Evolutionary conservation across 2,888 invertebrate species (phyloP), one percentile per base, ranked within the genome.

Genomic region (Octonoba sinensis): DNA sequence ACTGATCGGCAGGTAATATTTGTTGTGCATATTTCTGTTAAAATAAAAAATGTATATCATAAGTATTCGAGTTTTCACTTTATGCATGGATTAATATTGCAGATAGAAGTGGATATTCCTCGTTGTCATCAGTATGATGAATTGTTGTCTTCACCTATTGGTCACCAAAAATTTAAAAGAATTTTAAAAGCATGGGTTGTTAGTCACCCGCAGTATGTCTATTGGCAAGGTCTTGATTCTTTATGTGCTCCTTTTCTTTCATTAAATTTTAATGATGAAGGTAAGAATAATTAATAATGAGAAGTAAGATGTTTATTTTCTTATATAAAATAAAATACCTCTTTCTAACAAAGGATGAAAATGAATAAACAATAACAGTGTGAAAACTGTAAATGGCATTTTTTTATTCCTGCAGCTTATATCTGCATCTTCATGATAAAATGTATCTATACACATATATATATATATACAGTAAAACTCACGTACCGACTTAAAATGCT

Each of bases 191-290:
- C 99, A 0, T 99, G 99, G 99, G 93, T 99, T 3, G 92, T 94
- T 13, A 93, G 94, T 81, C 96, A 98, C 90, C 94, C 95, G 0
- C 93, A 97, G 87, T 99, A 98, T 87, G 99, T 99, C 0, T 99
- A 99, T 89, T 99, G 99, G 99, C 99, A 99, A 90, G 99, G 99
- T 0, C 90, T 99, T 75, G 99, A 99, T 89, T 99, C 99, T 0
- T 90, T 99, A 18, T 96, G 97, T 72, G 99, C 99, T 0, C 99
- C 99, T 0, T 99, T 99, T 90, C 90, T 99, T 3, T 96, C 94
- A 88, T 91, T 99, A 47, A 97, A 99, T 90, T 99, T 99, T 88
- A 96, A 96, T 88, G 92, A 98, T 88, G 97, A 99, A 92, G 95
- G 96, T 96, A 87, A 67, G 20, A 59, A 16, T 36, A n/a, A n/a